phyloP scores from a whole-genome alignment of 2,113 vertebrate genomes.

The Pyxicephalus adspersus region DNA sequence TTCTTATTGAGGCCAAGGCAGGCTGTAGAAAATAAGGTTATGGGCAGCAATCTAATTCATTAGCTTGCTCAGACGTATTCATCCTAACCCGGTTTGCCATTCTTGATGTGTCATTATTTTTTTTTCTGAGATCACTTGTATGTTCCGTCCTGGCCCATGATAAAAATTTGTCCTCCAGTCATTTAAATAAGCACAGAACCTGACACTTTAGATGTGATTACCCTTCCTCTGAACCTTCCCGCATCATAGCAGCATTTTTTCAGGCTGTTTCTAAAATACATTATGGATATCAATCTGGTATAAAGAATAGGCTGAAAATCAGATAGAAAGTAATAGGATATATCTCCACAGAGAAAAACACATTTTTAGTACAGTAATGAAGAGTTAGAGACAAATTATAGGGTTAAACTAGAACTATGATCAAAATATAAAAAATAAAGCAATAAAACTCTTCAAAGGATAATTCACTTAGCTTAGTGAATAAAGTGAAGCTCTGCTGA shows the following conservation, averaged over 20 bases:
- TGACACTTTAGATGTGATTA: slow-evolving; percentile 51
- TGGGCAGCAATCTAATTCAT: slow-evolving; percentile 38
- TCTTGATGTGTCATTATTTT: slow-evolving; percentile 35
- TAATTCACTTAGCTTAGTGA: no score
- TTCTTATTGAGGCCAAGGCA: slow-evolving; percentile 8
- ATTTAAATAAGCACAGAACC: slow-evolving; percentile 24
- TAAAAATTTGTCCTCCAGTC: slow-evolving; percentile 46
- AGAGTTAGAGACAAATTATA: no score
- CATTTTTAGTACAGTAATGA: no score
- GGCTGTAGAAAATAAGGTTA: slow-evolving; percentile 39
- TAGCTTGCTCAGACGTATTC: slow-evolving; percentile 28
- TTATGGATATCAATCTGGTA: not conserved
- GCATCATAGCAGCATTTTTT: slow-evolving; percentile 13
- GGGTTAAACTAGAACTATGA: no score
- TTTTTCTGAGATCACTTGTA: slow-evolving; percentile 23
- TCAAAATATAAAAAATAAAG: no score
- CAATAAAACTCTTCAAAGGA: no score
- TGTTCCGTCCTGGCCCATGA: slow-evolving; percentile 32
- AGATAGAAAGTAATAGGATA: no score
- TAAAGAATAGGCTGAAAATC: no score
- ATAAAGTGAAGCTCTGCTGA: no score
- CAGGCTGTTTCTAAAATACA: slow-evolving; percentile 9
- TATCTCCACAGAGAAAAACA: no score
- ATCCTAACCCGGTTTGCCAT: slow-evolving; percentile 33
- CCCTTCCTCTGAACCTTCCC: slow-evolving; percentile 43